Percentiles rank a stretch among this genome's conserved stretches.
Evolutionary conservation across 2,797 vertebrate genomes (phyloP).

Genomic region (Diceros bicornis): DNA sequence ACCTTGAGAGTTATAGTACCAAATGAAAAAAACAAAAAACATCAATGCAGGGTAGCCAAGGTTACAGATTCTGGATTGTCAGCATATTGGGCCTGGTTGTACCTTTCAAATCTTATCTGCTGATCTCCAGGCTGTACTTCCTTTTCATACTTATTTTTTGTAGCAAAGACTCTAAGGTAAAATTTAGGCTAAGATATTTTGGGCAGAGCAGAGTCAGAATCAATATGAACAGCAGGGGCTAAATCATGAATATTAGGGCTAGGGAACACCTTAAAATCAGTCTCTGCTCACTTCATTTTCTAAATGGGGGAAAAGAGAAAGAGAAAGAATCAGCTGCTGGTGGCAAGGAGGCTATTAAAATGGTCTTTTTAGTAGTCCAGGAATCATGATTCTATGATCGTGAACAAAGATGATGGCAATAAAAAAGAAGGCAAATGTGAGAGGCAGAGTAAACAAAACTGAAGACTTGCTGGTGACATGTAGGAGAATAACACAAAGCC

Average conservation of each 20-base stretch:
- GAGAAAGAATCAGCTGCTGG: neutral
- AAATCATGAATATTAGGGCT: neutral
- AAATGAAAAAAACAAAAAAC: neutral
- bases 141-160: neutral
- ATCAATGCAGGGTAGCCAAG: neutral
- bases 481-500: neutral
- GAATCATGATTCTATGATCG: neutral
- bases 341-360: neutral
- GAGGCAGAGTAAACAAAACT: neutral
- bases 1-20: neutral
- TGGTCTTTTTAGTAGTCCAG: neutral
- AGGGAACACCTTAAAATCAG: neutral
- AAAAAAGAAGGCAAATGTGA: neutral
- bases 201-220: neutral
- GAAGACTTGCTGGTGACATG: neutral
- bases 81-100: neutral
- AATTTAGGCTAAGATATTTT: neutral
- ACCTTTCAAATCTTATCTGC: neutral
- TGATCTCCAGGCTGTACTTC: neutral
- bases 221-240: neutral
- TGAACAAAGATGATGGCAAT: neutral
- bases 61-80: neutral
- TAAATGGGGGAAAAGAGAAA: neutral
- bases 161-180: neutral
- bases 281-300: conserved; percentile 27